Base-by-base conservation (phyloP, 2,888 invertebrate species). In the Drosophila mercatorum region DNA sequence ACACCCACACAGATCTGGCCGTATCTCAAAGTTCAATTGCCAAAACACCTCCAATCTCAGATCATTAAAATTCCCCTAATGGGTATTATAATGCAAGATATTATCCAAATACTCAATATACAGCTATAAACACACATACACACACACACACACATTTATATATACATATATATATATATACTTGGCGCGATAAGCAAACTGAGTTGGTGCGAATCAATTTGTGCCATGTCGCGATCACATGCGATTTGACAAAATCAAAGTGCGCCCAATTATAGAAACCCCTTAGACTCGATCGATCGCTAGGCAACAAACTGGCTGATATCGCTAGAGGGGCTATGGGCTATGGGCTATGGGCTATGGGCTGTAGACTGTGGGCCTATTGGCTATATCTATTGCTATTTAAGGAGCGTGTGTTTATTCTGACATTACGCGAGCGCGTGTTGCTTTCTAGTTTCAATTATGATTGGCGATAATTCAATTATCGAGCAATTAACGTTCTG, bases 391-490 rank as follows among this genome's bases (percentile, higher is more conserved):
- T 53, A 38, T 53, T 14, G 56, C 41, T 47, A 65, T 75, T 75
- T 64, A 51, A 11, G 62, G 58, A 55, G 57, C 46, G 59, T 68
- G 62, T 55, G 53, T n/a, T 53, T 53, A 28, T 26, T 52, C 44
- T 46, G 46, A 57, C 82, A 85, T 71, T 71, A 58, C 56, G 53
- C 38, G 66, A 71, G 80, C 83, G 85, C 88, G 85, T 87, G 83
- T 66, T 80, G 63, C 31, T 57, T 53, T 60, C 56, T 72, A 41
- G 44, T 58, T 68, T 81, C 79, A 79, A 78, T 88, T 85, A 75
- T 78, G 83, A 80, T 80, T 76, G 79, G 69, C 72, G 88, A 88
- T 85, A 85, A 83, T 83, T 86, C 67, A 86, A 85, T 85, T 88
- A 85, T 88, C 84, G 77, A 74, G 73, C 79, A 83, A 88, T 85